These are phyloP conservation scores for Eilema griseolum DNA, from an alignment of 2,888 invertebrate genomes.

Conservation along the genomic window DNA sequence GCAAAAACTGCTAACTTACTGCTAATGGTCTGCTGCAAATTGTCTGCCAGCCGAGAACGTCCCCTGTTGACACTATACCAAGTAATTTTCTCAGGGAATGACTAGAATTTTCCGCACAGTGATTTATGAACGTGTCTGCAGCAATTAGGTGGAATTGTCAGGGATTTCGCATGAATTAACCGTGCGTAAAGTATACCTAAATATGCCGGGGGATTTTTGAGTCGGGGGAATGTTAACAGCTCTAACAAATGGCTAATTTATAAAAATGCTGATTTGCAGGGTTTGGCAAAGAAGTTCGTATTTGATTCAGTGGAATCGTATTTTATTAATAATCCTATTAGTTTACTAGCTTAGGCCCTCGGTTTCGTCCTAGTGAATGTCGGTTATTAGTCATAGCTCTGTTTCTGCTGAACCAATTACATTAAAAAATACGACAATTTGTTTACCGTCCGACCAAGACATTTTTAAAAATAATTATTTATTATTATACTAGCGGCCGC, in stretches of 20 bases:
- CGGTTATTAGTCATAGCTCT: too few species aligned
- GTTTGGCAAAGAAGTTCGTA: neutral
- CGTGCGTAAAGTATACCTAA: slow-evolving; percentile 27
- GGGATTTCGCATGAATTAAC: slow-evolving; percentile 49
- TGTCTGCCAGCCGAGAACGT: neutral
- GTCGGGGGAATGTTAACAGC: neutral
- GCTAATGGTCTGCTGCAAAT: neutral
- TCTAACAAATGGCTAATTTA: neutral
- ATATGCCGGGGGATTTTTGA: neutral
- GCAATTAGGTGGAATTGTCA: slow-evolving; percentile 51
- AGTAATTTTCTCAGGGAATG: slow-evolving; percentile 50
- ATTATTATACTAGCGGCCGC: too few species aligned
- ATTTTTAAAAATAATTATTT: too few species aligned
- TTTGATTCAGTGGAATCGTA: too few species aligned
- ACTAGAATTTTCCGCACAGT: slow-evolving; percentile 51
- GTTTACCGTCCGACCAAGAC: too few species aligned
- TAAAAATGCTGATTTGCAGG: too few species aligned
- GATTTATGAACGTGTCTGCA: slow-evolving; percentile 50
- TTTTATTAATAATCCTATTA: too few species aligned
- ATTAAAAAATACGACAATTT: too few species aligned
- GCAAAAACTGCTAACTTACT: too few species aligned
- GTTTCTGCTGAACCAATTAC: too few species aligned
- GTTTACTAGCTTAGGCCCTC: too few species aligned
- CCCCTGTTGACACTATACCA: slow-evolving; percentile 37
- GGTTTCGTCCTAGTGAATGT: too few species aligned